Evolutionary conservation across 2,113 vertebrate genomes (phyloP).

Genomic region (Chiloscyllium plagiosum): DNA sequence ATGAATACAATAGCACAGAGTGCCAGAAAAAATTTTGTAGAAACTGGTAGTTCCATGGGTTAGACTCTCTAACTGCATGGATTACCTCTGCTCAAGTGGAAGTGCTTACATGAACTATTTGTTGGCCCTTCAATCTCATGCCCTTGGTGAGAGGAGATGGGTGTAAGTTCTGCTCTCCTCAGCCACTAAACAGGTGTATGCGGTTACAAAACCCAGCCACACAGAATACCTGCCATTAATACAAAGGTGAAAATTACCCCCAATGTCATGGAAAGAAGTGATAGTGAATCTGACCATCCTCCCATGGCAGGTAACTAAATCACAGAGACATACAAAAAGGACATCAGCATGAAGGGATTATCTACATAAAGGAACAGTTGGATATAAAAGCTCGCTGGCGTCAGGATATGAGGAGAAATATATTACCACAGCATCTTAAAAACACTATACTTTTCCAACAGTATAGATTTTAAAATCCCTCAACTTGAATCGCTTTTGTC

Average conservation of each 20-base stretch:
- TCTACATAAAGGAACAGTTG: neutral
- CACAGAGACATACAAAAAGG: too few relatives aligned
- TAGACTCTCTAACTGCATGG: neutral
- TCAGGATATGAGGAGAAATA: neutral
- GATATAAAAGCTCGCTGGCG: neutral
- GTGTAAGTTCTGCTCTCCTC: neutral
- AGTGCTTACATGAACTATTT: neutral
- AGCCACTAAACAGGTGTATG: neutral
- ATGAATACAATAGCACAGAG: neutral
- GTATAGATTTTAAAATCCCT: neutral
- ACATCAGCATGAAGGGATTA: neutral
- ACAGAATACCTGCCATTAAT: neutral
- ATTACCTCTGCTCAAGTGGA: neutral
- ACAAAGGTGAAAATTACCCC: neutral
- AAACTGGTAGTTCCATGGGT: neutral
- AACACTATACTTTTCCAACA: neutral
- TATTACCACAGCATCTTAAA: neutral
- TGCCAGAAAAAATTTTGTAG: neutral
- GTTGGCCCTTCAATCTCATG: neutral
- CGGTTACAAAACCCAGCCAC: neutral
- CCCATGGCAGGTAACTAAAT: too few relatives aligned
- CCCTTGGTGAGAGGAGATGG: neutral
- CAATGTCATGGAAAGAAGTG: neutral
- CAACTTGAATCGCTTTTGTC: neutral
- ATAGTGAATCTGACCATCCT: neutral